Conservation (phyloP, 2,113 vertebrate species). For the Crypturellus undulatus region DNA sequence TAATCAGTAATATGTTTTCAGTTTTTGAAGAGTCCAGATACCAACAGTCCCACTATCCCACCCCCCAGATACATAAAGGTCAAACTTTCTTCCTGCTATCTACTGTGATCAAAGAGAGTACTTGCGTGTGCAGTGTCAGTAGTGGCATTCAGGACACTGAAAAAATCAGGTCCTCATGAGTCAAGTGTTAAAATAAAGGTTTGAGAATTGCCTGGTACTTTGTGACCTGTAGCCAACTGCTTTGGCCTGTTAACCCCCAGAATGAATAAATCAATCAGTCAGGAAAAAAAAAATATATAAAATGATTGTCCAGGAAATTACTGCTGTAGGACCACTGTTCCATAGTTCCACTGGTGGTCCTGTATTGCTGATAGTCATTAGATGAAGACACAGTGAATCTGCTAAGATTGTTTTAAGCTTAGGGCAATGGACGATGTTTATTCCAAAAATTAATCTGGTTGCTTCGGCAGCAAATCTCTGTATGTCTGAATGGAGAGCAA, state of each 20-base stretch:
- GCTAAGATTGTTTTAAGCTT: not conserved
- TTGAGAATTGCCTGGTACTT: not conserved
- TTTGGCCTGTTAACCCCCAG: not conserved
- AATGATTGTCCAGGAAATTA: not conserved
- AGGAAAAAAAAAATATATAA: not conserved
- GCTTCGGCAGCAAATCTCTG: not conserved
- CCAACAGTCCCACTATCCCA: not conserved
- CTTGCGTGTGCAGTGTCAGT: not conserved
- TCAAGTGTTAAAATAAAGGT: not conserved
- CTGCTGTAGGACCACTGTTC: not conserved
- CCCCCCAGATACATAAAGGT: not conserved
- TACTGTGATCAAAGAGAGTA: not conserved
- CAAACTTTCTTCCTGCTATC: not conserved
- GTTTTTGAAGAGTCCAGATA: not conserved
- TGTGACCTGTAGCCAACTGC: not conserved
- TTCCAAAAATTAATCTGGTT: not conserved
- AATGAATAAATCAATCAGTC: not conserved
- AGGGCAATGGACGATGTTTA: not conserved
- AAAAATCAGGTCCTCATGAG: not conserved
- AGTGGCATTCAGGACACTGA: not conserved
- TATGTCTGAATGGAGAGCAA: not conserved
- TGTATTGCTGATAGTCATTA: not conserved
- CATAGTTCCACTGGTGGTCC: not conserved
- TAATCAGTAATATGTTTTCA: not conserved
- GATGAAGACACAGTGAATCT: not conserved